Percentiles rank a stretch among this genome's conserved stretches.
These are phyloP conservation scores for Hippoglossus stenolepis DNA, from an alignment of 2,113 vertebrate species.

Conservation along the genomic window DNA sequence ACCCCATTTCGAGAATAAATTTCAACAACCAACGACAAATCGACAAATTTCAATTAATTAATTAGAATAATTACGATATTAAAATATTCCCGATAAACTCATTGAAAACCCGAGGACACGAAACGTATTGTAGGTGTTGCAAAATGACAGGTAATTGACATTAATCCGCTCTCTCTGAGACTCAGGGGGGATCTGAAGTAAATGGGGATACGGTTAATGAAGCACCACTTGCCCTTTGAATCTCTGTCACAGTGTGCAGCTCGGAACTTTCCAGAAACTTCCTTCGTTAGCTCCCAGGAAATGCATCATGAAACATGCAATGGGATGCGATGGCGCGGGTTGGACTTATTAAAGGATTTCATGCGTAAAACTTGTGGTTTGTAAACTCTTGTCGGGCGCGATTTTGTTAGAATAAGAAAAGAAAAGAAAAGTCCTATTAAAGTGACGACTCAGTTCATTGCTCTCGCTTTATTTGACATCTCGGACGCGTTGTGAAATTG, in stretches of 20 bases:
- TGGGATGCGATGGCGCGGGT: too few relatives aligned
- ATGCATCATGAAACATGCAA: conserved; percentile 19
- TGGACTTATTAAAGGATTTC: too few relatives aligned
- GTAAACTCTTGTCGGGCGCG: neutral
- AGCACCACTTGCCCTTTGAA: conserved; percentile 79
- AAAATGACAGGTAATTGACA: conserved; percentile 77
- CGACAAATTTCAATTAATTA: too few relatives aligned
- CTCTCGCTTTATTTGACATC: conserved; percentile 12
- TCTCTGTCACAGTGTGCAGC: conserved; percentile 72
- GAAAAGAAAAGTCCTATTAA: conserved; percentile 3
- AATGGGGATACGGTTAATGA: conserved; percentile 79
- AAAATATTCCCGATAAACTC: too few relatives aligned
- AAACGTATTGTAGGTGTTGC: conserved; percentile 55
- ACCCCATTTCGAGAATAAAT: neutral
- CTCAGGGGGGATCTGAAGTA: conserved; percentile 71
- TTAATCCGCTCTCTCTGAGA: conserved; percentile 75
- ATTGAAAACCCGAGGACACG: neutral
- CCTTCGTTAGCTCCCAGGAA: conserved; percentile 22
- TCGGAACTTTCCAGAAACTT: conserved; percentile 66
- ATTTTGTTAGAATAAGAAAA: neutral
- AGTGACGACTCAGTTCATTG: conserved; percentile 56
- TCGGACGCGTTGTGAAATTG: conserved; percentile 23
- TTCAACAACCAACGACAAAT: neutral
- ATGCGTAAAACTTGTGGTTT: too few relatives aligned
- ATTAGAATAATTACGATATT: too few relatives aligned